Evolutionary conservation across 2,888 invertebrate genomes (phyloP), one percentile per base, ranked within the genome.

Genomic region (Microctonus brassicae): DNA sequence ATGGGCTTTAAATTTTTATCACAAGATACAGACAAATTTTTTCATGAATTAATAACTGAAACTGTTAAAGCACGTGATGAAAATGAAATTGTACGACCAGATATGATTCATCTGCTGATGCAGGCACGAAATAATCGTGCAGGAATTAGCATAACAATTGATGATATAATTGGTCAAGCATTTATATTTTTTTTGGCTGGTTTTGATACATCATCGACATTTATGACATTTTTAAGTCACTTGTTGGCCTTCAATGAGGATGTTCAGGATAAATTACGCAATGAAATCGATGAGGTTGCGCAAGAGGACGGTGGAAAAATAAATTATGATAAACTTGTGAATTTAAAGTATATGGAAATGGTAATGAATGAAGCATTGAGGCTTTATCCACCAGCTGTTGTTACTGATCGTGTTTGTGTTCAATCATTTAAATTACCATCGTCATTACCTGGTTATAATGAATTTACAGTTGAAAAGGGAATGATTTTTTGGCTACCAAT

Each of bases 71-170:
- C 78, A 0, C 75, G 80, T 33, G 81, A 75, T 5, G 71, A 74
- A 20, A 82, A 89, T 42, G 87, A 88, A 0, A 88, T 91, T 5
- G 84, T 89, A 1, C 81, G 91, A 69, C 90, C 90, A 0, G 91
- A 91, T 77, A 90, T 91, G 90, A 89, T 91, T 11, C 90, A 91
- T 69, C 78, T 91, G 2, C 76, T 91, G n/a, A 88, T 91, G 88
- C 89, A 91, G 71, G 86, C 85, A 0, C 79, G 77, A n/a, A 77
- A 77, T 7, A 80, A 77, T 9, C 61, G 72, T 0, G 60, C 62
- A 0, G 70, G 67, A 2, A 55, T 73, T 10, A 29, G 70, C 22
- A 74, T 78, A 34, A 67, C 71, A 7, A 68, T 34, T 17, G 81
- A 83, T 0, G 89, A 90, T 36, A 78, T 90, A 0, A 77, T 86